A percentile compares a stretch with the other conserved stretches of the same genome.
These are phyloP conservation scores for Heliconius hermathena DNA, from an alignment of 1,140 invertebrate genomes.

Conservation along the genomic window DNA sequence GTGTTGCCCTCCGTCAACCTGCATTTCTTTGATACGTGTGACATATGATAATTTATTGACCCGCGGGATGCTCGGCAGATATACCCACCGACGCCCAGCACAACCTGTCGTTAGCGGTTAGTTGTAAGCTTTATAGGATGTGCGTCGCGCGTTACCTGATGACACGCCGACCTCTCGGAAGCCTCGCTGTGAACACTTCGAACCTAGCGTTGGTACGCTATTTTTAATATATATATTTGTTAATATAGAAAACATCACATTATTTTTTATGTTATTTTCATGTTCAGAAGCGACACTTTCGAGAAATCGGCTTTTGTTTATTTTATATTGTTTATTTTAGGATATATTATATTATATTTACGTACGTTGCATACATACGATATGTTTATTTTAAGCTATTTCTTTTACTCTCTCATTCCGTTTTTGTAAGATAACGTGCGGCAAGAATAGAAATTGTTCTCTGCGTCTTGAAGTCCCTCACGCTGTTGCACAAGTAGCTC, in stretches of 20 bases:
- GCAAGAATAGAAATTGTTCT: slow-evolving; percentile 32
- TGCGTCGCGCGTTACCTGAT: slow-evolving; percentile 77
- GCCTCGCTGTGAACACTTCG: slow-evolving; percentile 32
- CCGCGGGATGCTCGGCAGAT: slow-evolving; percentile 62
- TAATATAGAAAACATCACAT: not conserved
- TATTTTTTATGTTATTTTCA: slow-evolving; percentile 14
- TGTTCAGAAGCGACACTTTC: slow-evolving; percentile 44
- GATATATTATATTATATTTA: slow-evolving; percentile 44
- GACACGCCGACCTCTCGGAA: slow-evolving; percentile 47
- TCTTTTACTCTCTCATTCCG: slow-evolving; percentile 71
- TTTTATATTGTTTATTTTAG: slow-evolving; percentile 63
- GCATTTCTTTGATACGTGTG: slow-evolving; percentile 63
- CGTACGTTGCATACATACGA: slow-evolving; percentile 36
- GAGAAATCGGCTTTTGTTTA: slow-evolving; percentile 55
- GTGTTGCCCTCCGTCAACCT: slow-evolving; percentile 32
- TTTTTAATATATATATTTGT: not conserved
- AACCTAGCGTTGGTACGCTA: not conserved
- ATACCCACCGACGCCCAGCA: slow-evolving; percentile 74
- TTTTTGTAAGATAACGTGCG: slow-evolving; percentile 42
- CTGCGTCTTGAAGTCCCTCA: slow-evolving; percentile 26
- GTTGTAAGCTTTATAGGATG: slow-evolving; percentile 69
- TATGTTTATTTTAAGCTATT: slow-evolving; percentile 62
- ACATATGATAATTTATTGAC: slow-evolving; percentile 68
- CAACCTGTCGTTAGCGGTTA: slow-evolving; percentile 54
- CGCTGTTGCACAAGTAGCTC: slow-evolving; percentile 41